Evolutionary conservation across 2,888 invertebrate species (phyloP).

Genomic region (Phragmatobia fuliginosa): DNA sequence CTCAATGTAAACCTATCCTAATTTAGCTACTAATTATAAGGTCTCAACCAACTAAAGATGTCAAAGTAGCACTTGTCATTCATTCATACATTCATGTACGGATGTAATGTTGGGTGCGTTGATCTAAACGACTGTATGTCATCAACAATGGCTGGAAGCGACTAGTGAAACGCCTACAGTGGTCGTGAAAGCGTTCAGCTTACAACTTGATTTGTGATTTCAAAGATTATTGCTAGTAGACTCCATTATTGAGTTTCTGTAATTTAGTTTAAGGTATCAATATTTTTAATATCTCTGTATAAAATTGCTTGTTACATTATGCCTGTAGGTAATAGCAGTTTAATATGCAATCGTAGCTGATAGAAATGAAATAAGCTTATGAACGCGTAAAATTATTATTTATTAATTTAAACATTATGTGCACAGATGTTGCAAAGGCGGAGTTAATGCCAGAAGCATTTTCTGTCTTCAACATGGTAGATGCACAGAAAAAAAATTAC

Average conservation of each 20-base stretch:
- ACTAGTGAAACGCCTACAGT: conserved; percentile 78
- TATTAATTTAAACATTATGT: too few relatives aligned
- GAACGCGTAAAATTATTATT: too few relatives aligned
- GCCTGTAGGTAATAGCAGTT: background rate
- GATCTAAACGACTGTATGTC: conserved; percentile 55
- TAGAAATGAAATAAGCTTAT: background rate
- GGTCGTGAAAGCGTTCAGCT: conserved; percentile 80
- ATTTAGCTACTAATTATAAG: conserved; percentile 6
- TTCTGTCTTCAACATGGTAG: too few relatives aligned
- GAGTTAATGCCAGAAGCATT: too few relatives aligned
- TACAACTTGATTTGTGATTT: conserved; percentile 85
- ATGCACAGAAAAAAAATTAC: too few relatives aligned
- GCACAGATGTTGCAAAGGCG: too few relatives aligned
- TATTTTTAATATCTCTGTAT: conserved; percentile 52
- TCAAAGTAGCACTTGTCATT: conserved; percentile 23
- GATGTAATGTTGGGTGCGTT: conserved; percentile 28
- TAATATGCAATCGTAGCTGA: background rate
- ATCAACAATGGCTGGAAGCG: conserved; percentile 75
- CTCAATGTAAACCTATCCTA: background rate
- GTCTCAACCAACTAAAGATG: conserved; percentile 14
- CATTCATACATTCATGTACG: conserved; percentile 20
- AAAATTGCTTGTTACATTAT: conserved; percentile 6
- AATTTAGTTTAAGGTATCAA: conserved; percentile 71
- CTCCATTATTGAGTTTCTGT: conserved; percentile 73
- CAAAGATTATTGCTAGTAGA: conserved; percentile 78